Base-by-base conservation (phyloP, 2,113 vertebrate species). In the Aspidoscelis tigris region DNA sequence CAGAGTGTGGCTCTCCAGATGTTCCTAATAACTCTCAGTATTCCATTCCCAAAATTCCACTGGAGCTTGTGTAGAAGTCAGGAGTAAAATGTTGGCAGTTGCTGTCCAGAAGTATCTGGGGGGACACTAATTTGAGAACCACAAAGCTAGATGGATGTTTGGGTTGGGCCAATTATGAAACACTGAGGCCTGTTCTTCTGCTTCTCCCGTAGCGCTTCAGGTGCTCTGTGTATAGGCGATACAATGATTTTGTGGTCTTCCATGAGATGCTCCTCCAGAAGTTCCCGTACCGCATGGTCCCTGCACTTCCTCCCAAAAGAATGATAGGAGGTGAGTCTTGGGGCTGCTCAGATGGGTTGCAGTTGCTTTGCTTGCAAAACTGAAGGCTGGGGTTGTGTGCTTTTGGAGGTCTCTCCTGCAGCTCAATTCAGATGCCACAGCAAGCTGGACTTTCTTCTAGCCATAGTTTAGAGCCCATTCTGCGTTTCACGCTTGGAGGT, bases 231-330 rank as follows among this genome's bases (percentile, higher is more conserved):
- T 98, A 98, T 65, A 92, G 99, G 7, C 94, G 98, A 20, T 99
- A 99, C 83, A 99, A 97, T 0, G 98, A 99, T 82, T 99, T 99
- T 1, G 98, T 99, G 88, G 97, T 98, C 90, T 98, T 99, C 96
- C 98, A 99, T 0, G 98, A 99, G 91, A 93, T 97, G 90, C 94
- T 99, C 91, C 96, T 99, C 5, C 98, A 98, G 92, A 98, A 96
- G 87, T 99, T 97, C 88, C 96, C 98, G 0, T 99, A 99, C 89
- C 97, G 99, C 18, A 97, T 98, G 93, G 98, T 99, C 75, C 99
- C 99, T 0, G 96, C 97, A 0, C 95, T 99, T 47, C 99, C 99
- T 0, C 99, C 98, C 3, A 99, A 99, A 92, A 97, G 98, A 87
- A 96, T 98, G 96, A 93, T 99, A 69, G 98, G 98, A 97, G 99